Base-by-base conservation (phyloP, 1,140 invertebrate genomes). In the Caerostris extrusa region DNA sequence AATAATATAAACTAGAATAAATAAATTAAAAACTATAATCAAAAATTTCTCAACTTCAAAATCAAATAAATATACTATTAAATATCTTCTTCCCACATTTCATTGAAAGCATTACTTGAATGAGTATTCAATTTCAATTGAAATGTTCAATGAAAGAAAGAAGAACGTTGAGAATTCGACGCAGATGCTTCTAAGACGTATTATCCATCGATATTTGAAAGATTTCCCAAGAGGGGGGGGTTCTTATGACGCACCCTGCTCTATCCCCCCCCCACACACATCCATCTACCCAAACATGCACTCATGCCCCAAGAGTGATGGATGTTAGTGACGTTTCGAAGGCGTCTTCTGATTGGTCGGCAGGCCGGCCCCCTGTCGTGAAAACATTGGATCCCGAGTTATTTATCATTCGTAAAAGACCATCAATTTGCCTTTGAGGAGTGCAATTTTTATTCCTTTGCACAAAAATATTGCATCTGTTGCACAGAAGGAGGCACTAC, bases 331-430 rank as follows among this genome's bases (percentile, higher is more conserved):
- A 91, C 90, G 90, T 91, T 81, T 91, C 56, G 81, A n/a, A 91
- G 90, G 90, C 90, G 90, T 91, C 81, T 58, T 91, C 81, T 91
- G 90, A 91, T 91, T 91, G 90, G 77, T 91, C 81, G 17, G 57
- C 60, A 67, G 90, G 56, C 90, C 90, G 83, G 83, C 90, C 90
- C 90, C 90, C 90, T 91, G 90, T 91, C 90, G 90, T 85, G 90
- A 91, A 91, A 91, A 91, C 90, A 91, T 91, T 71, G 87, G 87
- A 90, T 90, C 64, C 34, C 50, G 34, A 91, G 90, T 91, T 91
- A 91, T 91, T 91, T 91, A 91, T 91, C 90, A 91, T 91, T 81
- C 71, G 77, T 91, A 91, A 91, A 91, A 64, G 90, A 83, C 90
- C 90, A 91, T 91, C 90, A n/a, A 91, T 91, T 91, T 81, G 90